These are phyloP conservation scores for Panagrolaimus sp. DNA, from an alignment of 1,140 invertebrate genomes.

Conservation along the genomic window DNA sequence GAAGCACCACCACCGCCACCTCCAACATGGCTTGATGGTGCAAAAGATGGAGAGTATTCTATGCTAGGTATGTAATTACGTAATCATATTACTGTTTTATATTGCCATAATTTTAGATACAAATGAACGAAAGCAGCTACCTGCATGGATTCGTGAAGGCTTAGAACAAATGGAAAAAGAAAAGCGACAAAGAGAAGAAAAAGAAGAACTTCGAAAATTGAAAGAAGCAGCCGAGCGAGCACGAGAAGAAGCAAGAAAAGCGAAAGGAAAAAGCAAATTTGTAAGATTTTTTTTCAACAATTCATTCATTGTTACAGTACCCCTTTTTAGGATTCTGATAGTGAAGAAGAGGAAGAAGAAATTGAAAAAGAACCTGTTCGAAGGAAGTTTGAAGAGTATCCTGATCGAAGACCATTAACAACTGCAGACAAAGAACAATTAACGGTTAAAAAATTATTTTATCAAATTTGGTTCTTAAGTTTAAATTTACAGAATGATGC, in stretches of 20 bases:
- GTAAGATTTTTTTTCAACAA: too few species aligned
- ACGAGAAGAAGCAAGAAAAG: too few species aligned
- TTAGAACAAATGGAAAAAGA: slow-evolving; percentile 9
- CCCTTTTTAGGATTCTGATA: too few species aligned
- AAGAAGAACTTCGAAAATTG: background rate
- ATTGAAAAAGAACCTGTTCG: background rate
- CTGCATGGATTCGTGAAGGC: background rate
- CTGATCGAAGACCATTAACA: background rate
- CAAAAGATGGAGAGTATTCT: background rate
- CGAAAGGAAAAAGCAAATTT: too few species aligned
- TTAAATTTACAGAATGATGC: background rate
- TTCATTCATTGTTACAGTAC: too few species aligned
- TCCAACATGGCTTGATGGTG: background rate
- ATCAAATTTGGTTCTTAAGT: background rate
- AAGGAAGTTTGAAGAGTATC: slow-evolving; percentile 5
- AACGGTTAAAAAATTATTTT: background rate
- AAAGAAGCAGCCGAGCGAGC: too few species aligned
- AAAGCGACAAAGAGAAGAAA: background rate
- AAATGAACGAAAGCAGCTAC: background rate
- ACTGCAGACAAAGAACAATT: background rate
- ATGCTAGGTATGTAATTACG: background rate
- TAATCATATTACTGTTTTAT: background rate
- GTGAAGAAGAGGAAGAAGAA: background rate
- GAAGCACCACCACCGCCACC: background rate
- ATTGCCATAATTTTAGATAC: background rate